Base-by-base conservation (phyloP, 2,113 vertebrate species). In the Pollachius pollachius region DNA sequence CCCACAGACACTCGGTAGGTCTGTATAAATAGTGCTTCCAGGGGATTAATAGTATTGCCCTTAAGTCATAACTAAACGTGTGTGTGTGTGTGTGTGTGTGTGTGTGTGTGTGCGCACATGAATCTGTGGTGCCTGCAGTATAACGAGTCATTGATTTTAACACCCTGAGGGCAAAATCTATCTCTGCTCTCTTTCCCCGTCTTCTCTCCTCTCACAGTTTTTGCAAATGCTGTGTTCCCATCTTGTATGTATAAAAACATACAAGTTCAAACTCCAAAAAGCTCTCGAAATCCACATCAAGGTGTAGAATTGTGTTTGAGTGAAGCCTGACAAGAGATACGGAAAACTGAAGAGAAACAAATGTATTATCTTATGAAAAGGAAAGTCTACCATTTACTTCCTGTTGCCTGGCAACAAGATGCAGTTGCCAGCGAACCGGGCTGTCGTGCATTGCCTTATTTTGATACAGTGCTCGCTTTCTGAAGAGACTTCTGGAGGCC, bases 31-130 rank as follows among this genome's bases (percentile, higher is more conserved):
- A 17, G 5, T n/a, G 54, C n/a, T 57, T 57, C n/a, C n/a, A 57
- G n/a, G n/a, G n/a, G 13, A 16, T 57, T 57, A n/a, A 57, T 16
- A 57, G 54, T 57, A 13, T n/a, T n/a, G n/a, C 54, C 15, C 15
- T 7, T 57, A n/a, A 57, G 54, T 57, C 15, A 3, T n/a, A 57
- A n/a, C 9, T 57, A n/a, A 57, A 16, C 7, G 54, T 57, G 54
- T 57, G 54, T 57, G 15, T 57, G 54, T 57, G 54, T 57, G 15
- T 57, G 54, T 57, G 54, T 57, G 54, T 57, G 54, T 57, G 54
- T 57, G 54, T 57, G 54, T 57, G 54, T 57, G 17, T 57, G 54
- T 4, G 54, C 1, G 54, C 54, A 57, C n/a, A 16, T 57, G 54
- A 17, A n/a, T n/a, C 15, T 57, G 54, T 57, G 15, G n/a, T 5